Evolutionary conservation across 2,797 vertebrate genomes (phyloP).

Genomic region (Anomalospiza imberbis): DNA sequence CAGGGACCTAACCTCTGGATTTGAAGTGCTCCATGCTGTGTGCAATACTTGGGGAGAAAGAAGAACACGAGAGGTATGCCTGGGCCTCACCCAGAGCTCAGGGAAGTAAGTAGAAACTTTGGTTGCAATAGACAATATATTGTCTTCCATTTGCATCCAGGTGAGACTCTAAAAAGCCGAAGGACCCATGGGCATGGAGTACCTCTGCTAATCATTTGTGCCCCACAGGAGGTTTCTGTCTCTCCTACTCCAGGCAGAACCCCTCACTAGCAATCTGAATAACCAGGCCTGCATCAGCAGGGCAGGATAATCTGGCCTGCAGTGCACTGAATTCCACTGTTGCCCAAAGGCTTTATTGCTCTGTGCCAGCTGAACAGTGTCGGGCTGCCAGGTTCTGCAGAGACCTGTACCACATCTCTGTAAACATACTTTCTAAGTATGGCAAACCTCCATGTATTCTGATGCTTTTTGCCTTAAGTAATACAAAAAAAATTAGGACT

Average conservation of each 20-base stretch:
- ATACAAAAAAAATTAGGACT: not conserved
- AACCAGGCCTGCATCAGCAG: not conserved
- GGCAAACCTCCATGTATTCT: not conserved
- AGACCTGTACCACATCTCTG: not conserved
- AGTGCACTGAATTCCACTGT: not conserved
- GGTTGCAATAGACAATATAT: not conserved
- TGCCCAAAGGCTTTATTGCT: not conserved
- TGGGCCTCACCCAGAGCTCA: not conserved
- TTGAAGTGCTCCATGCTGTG: not conserved
- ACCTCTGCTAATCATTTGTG: not conserved
- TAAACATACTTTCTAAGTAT: not conserved
- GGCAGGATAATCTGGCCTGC: not conserved
- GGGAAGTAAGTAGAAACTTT: not conserved
- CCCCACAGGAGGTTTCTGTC: not conserved
- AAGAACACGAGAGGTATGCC: not conserved
- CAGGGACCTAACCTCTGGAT: not conserved
- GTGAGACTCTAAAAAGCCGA: not conserved
- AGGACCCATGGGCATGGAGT: not conserved
- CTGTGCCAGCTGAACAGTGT: not conserved
- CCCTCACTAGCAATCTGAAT: not conserved
- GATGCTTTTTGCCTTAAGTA: slow-evolving; percentile 1
- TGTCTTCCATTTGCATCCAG: not conserved
- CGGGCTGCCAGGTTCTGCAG: not conserved
- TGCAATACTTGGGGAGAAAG: not conserved
- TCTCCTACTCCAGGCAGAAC: not conserved